phyloP scores from a whole-genome alignment of 2,797 vertebrate genomes.

The Galaxias olidus region DNA sequence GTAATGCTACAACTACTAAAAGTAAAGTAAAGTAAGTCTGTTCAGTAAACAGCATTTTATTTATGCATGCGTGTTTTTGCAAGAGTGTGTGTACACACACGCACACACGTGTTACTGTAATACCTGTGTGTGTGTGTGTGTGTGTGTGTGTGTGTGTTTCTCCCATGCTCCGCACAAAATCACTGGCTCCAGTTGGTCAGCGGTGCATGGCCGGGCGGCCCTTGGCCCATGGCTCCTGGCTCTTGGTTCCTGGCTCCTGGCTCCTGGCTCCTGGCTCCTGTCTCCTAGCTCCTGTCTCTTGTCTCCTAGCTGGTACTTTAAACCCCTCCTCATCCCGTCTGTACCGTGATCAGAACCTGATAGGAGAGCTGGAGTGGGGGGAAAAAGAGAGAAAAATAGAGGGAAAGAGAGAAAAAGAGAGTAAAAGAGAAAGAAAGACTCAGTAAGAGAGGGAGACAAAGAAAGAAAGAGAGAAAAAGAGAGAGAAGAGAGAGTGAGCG shows the following conservation, averaged over 20 bases:
- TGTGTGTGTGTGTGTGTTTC: not conserved
- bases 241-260: slow-evolving; percentile 24
- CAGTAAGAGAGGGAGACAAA: not conserved
- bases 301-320: slow-evolving; percentile 60
- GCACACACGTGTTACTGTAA: not conserved
- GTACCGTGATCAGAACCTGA: slow-evolving; percentile 65
- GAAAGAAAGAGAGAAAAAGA: not conserved
- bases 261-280: no score
- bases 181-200: no score
- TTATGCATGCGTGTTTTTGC: not conserved
- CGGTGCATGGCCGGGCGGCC: no score
- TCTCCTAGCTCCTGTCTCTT: no score
- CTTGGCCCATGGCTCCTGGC: no score
- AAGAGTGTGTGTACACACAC: not conserved
- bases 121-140: slow-evolving; percentile 8
- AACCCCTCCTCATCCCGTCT: slow-evolving; percentile 49
- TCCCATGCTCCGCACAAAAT: not conserved
- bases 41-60: not conserved
- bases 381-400: not conserved
- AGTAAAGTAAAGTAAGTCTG: no score
- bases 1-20: not conserved
- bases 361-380: slow-evolving; percentile 34
- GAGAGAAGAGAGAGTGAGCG: slow-evolving; percentile 1
- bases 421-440: not conserved
- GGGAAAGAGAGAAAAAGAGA: not conserved